A percentile compares a stretch with the other conserved stretches of the same genome.
Evolutionary conservation across 2,113 vertebrate genomes (phyloP).

Genomic region (Eulemur macaco): DNA sequence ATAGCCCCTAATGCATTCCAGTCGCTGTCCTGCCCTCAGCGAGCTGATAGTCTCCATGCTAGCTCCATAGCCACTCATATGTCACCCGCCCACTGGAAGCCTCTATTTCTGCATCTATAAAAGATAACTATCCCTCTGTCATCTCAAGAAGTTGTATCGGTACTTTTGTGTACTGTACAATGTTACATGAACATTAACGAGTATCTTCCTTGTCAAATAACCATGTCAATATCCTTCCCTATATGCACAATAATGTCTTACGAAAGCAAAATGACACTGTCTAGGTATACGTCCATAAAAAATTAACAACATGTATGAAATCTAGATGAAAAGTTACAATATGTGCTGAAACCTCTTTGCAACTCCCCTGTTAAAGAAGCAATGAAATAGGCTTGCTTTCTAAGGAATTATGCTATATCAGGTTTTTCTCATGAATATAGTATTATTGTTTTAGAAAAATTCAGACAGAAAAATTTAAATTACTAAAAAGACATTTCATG

Average conservation of each 20-base stretch:
- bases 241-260: neutral
- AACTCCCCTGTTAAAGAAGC: neutral
- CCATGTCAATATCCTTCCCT: fast-evolving
- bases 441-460: neutral
- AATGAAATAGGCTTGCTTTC: neutral
- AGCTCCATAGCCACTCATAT: fast-evolving
- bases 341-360: neutral
- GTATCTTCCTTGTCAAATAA: neutral
- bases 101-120: neutral
- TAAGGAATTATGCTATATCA: neutral
- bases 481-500: neutral
- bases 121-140: neutral
- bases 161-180: neutral
- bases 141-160: neutral
- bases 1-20: neutral
- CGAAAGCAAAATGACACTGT: neutral
- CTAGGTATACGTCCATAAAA: neutral
- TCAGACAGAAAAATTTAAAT: neutral
- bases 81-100: fast-evolving
- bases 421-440: neutral
- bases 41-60: fast-evolving
- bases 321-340: neutral
- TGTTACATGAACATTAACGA: neutral
- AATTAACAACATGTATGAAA: neutral
- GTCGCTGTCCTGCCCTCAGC: neutral